Evolutionary conservation across 2,113 vertebrate species (phyloP).

Genomic region (Campylorhamphus procurvoides): DNA sequence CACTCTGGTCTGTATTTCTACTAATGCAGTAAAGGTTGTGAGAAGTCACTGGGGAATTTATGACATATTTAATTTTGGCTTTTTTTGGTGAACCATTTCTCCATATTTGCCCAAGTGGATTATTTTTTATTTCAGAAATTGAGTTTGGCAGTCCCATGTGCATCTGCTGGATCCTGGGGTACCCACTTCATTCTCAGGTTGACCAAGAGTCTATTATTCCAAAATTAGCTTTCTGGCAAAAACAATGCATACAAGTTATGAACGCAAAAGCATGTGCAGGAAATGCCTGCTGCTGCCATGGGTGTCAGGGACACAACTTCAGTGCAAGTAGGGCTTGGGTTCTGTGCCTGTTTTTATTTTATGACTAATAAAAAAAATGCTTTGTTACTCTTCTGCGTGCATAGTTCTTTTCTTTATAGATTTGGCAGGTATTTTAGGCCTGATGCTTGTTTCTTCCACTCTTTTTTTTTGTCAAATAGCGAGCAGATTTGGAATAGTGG

Average conservation of each 20-base stretch:
- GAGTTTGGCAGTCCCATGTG: not conserved
- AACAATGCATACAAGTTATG: not conserved
- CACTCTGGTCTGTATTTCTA: conserved; percentile 39
- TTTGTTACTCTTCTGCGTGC: not conserved
- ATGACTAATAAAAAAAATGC: not conserved
- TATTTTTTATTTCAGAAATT: conserved; percentile 43
- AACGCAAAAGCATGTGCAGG: not conserved
- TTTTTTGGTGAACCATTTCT: conserved; percentile 23
- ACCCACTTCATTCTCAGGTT: not conserved
- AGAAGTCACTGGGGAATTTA: conserved; percentile 19
- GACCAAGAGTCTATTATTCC: not conserved
- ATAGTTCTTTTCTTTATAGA: not conserved
- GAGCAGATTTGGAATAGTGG: conserved; percentile 22
- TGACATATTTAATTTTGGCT: not conserved
- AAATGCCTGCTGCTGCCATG: not conserved
- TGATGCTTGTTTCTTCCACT: conserved; percentile 29
- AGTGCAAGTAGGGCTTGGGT: not conserved
- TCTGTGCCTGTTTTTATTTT: not conserved
- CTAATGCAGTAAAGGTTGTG: conserved; percentile 57
- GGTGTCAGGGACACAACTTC: not conserved
- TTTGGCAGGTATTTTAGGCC: conserved; percentile 45
- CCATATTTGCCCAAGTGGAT: conserved; percentile 29
- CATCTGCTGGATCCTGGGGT: not conserved
- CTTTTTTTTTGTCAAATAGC: conserved; percentile 34
- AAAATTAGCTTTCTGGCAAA: conserved; percentile 26